Base-by-base conservation (phyloP, 2,113 vertebrate species). In the Chascanopsetta lugubris region DNA sequence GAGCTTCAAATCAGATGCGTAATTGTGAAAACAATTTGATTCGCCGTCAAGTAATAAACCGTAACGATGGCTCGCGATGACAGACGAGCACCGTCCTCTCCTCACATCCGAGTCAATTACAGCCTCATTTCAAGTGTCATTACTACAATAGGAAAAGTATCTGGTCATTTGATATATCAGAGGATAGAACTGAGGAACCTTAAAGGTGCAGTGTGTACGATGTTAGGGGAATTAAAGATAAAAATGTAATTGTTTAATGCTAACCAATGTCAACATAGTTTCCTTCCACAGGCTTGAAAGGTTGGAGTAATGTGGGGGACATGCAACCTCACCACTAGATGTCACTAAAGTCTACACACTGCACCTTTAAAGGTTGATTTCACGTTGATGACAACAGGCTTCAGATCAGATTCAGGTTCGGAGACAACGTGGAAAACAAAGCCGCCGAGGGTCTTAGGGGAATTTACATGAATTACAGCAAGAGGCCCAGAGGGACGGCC, bases 391-490 rank as follows among this genome's bases (percentile, higher is more conserved):
- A 75, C 26, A 66, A n/a, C 55, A 20, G 62, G 65, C 65, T 21
- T 72, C 63, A 13, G 73, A 24, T 72, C 63, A 13, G 73, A 77
- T 56, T 56, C 30, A 50, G 57, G 34, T 32, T n/a, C 2, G 53
- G 26, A 61, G 47, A 75, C 70, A 75, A 73, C 30, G 65, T 69
- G 20, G 46, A 78, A 87, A 84, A 89, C 87, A 90, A 90, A 83
- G 71, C 36, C 0, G 29, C 26, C 2, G 5, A 13, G 27, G n/a
- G 42, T 86, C 78, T 87, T 85, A 72, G 82, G 70, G 82, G 85
- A 90, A 87, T 89, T 90, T 90, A 91, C 85, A 90, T 85, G 86
- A 92, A 89, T 92, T 91, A 91, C 85, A 84, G 83, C 61, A 78
- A 72, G 81, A 72, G 75, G 77, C 82, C 86, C 71, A 56, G 29